Evolutionary conservation across 2,113 vertebrate species (phyloP), one percentile per base, ranked within the genome.

Genomic region (Neoarius graeffei): DNA sequence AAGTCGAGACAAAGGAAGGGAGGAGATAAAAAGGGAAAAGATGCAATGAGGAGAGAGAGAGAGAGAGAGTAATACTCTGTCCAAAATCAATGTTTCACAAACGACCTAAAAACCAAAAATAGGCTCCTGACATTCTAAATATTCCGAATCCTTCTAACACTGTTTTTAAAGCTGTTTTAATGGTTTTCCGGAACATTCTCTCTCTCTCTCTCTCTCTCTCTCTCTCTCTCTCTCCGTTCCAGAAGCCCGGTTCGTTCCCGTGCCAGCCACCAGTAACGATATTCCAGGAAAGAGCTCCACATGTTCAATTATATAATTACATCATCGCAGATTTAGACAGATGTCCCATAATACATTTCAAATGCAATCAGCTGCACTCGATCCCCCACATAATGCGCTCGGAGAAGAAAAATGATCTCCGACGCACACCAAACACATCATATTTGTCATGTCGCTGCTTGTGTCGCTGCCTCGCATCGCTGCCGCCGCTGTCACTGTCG

Each of bases 261-360:
- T 88, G 88, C 88, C 86, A 88, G 87, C 86, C 76, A 81, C 79
- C 88, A 87, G 84, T 86, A 88, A 86, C 85, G 85, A 89, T 91
- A 88, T 92, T 91, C 92, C 92, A 91, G 91, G 90, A 92, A 92
- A 89, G 87, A 88, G 85, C 90, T 90, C 90, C 89, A 91, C 90
- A 91, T 91, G 88, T 88, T 90, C 90, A 91, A 88, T 91, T 91
- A 91, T 85, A 89, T 88, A 92, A 91, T 91, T 89, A 90, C 91
- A 92, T 91, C 90, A 90, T 81, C 48, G 85, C 90, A 90, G 89
- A 92, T 91, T 90, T 91, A 92, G 91, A 92, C 90, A 91, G 91
- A 92, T 92, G 91, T 92, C 90, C 90, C 87, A 92, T 90, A 91
- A 92, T 88, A 90, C 69, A 86, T 89, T 91, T 89, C 87, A 89